Conservation (phyloP, 2,797 vertebrate genomes). For the Macropus fuliginosus region DNA sequence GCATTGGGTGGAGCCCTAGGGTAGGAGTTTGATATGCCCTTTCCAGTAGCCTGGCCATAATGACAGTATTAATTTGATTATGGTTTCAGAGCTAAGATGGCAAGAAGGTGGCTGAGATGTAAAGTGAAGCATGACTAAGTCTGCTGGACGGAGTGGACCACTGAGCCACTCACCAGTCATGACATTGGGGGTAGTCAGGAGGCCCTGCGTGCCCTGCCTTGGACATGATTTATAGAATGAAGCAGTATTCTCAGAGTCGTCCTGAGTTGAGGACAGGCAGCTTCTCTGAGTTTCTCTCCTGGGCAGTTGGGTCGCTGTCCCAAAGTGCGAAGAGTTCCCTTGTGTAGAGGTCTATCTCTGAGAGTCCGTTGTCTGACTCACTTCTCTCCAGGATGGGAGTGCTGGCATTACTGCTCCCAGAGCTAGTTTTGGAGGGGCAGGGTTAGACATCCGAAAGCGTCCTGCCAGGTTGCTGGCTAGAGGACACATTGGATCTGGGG, state of each 20-base stretch:
- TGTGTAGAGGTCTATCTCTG: not conserved
- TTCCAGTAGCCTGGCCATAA: not conserved
- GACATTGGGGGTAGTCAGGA: not conserved
- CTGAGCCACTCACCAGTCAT: not conserved
- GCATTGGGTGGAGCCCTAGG: not conserved
- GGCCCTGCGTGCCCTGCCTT: not conserved
- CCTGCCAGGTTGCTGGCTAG: not conserved
- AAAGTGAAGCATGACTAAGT: not conserved
- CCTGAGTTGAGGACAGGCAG: not conserved
- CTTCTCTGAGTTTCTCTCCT: not conserved
- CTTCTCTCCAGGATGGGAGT: not conserved
- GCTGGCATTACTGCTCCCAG: not conserved
- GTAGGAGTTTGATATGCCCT: not conserved
- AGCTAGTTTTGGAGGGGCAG: not conserved
- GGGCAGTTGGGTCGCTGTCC: not conserved
- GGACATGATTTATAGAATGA: not conserved
- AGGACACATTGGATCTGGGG: not conserved
- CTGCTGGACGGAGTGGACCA: not conserved
- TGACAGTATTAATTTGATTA: not conserved
- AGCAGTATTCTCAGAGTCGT: not conserved
- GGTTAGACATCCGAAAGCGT: not conserved
- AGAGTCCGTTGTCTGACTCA: not conserved
- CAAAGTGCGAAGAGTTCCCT: not conserved
- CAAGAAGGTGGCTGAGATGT: not conserved
- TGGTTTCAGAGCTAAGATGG: not conserved